Evolutionary conservation across 2,113 vertebrate genomes (phyloP).

Genomic region (Podiceps cristatus): DNA sequence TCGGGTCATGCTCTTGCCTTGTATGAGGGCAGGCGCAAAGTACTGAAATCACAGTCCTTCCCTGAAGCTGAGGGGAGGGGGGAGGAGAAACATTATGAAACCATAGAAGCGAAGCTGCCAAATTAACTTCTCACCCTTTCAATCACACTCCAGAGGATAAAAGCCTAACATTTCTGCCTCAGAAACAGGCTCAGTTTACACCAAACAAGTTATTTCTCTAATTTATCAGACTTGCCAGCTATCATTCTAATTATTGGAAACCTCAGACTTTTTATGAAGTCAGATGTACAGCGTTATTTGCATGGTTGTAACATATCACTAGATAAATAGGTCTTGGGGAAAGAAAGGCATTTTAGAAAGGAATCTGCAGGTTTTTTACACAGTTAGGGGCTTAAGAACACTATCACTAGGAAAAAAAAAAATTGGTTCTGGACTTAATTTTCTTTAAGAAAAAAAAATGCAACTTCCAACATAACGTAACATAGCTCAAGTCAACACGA

Average conservation of each 20-base stretch:
- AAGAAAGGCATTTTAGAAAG: neutral
- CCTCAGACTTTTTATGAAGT: constrained; percentile 57
- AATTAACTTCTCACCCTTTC: constrained; percentile 99
- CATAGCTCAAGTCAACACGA: neutral
- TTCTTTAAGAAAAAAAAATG: neutral
- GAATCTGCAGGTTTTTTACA: constrained; percentile 8
- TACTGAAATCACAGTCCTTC: constrained; percentile 77
- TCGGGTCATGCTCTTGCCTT: constrained; percentile 94
- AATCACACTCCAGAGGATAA: constrained; percentile 99
- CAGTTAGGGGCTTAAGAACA: neutral
- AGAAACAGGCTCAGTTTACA: constrained; percentile 86
- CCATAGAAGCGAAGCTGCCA: constrained; percentile 98
- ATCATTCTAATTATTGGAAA: constrained; percentile 76
- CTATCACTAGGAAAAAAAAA: neutral
- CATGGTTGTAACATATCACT: neutral
- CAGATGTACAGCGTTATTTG: constrained; percentile 28
- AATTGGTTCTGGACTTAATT: constrained; percentile 49
- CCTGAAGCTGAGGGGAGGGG: constrained; percentile 76
- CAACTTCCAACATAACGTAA: constrained; percentile 29
- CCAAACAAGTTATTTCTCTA: constrained; percentile 81
- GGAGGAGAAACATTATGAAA: constrained; percentile 93
- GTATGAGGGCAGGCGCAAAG: constrained; percentile 86
- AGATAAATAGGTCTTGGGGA: neutral
- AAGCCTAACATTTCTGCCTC: constrained; percentile 88
- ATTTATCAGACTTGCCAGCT: constrained; percentile 79